Evolutionary conservation across 2,888 invertebrate species (phyloP).

Genomic region (Caenorhabditis macrosperma): DNA sequence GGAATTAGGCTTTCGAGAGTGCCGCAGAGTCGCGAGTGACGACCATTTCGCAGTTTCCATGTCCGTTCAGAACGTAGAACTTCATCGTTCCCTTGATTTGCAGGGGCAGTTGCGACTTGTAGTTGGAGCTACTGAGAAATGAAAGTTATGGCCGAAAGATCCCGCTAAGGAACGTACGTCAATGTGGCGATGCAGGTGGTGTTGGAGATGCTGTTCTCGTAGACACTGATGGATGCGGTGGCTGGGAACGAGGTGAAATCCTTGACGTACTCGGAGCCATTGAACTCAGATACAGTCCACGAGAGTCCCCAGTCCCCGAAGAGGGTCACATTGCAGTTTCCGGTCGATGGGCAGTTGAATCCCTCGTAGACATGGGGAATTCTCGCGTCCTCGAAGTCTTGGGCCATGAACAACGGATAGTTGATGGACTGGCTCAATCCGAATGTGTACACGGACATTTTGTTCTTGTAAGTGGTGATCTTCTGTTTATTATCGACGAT

Average conservation of each 20-base stretch:
- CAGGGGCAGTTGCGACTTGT: constrained; percentile 12
- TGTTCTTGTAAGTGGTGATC: constrained; percentile 21
- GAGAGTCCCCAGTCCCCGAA: not conserved
- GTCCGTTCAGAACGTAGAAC: constrained; percentile 14
- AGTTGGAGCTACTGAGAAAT: constrained; percentile 16
- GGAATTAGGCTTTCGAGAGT: not conserved
- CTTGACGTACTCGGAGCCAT: constrained; percentile 10
- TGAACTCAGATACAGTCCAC: constrained; percentile 12
- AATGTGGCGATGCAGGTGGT: constrained; percentile 10
- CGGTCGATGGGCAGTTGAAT: constrained; percentile 20
- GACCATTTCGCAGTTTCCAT: constrained; percentile 12
- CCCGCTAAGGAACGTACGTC: not conserved
- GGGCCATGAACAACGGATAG: constrained; percentile 6
- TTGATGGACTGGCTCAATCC: constrained; percentile 5
- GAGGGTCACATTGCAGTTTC: constrained; percentile 7
- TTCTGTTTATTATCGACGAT: not conserved
- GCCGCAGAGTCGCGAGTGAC: constrained; percentile 11
- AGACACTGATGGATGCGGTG: constrained; percentile 3
- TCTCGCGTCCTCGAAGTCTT: constrained; percentile 4
- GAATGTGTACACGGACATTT: constrained; percentile 37
- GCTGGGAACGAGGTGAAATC: constrained; percentile 8
- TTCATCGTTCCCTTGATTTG: constrained; percentile 32
- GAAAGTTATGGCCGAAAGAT: not conserved
- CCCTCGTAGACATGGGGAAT: not conserved
- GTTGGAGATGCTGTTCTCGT: constrained; percentile 11